phyloP scores from a whole-genome alignment of 2,797 vertebrate species.

The Artibeus lituratus region DNA sequence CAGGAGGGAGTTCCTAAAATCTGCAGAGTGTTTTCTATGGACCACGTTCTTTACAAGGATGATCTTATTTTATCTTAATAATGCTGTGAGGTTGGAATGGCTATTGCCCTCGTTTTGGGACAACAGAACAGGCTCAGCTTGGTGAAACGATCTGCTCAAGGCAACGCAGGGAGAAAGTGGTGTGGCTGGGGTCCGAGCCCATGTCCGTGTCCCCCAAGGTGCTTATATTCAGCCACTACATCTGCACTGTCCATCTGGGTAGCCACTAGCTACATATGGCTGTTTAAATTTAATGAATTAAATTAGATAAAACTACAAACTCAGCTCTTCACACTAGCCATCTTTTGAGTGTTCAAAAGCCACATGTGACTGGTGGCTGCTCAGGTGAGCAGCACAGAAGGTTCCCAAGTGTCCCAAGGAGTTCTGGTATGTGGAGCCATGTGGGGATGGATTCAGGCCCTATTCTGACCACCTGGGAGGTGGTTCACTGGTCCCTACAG shows the following conservation, averaged over 20 bases:
- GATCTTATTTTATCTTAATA: neutral
- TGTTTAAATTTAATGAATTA: neutral
- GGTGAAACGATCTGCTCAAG: neutral
- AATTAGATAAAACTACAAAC: neutral
- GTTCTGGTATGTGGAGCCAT: accelerated
- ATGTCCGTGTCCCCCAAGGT: accelerated
- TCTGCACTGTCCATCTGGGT: accelerated
- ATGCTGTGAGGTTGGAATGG: neutral
- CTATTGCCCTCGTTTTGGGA: neutral
- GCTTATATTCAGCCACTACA: accelerated
- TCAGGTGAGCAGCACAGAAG: accelerated
- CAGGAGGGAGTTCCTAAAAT: too few relatives aligned
- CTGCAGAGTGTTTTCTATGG: neutral
- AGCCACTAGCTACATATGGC: accelerated
- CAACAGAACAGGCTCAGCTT: neutral
- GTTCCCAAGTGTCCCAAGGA: accelerated
- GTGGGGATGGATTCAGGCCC: neutral
- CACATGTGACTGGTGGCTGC: neutral
- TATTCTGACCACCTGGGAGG: neutral
- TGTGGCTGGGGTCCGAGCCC: too few relatives aligned
- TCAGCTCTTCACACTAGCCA: neutral
- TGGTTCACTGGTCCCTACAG: accelerated
- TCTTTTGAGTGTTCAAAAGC: neutral
- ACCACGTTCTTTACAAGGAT: neutral
- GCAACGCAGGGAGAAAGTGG: neutral